These are phyloP conservation scores for Phalacrocorax aristotelis DNA, from an alignment of 2,113 vertebrate genomes.

Conservation along the genomic window DNA sequence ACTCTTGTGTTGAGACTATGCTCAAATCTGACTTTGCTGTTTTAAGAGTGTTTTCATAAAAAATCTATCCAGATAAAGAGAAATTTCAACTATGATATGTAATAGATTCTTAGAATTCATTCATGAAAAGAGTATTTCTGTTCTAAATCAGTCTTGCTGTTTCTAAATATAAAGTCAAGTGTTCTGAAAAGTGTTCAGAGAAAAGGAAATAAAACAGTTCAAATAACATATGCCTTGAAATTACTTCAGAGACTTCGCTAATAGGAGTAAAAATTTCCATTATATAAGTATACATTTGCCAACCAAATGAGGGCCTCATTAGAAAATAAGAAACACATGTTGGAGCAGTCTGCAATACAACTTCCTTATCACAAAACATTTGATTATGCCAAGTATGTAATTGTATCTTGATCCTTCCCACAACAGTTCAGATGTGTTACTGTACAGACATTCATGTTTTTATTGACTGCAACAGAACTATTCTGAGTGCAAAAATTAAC, in stretches of 20 bases:
- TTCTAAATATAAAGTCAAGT: neutral
- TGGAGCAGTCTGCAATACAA: neutral
- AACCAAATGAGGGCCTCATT: neutral
- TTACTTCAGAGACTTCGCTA: conserved; percentile 10
- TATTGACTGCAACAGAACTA: neutral
- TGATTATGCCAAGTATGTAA: neutral
- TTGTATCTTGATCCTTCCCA: neutral
- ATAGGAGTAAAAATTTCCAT: neutral
- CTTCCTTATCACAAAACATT: neutral
- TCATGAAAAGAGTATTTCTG: neutral
- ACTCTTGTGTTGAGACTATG: neutral
- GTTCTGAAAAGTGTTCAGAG: conserved; percentile 10
- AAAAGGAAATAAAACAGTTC: conserved; percentile 3
- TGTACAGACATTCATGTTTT: neutral
- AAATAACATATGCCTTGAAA: neutral
- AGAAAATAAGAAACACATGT: neutral
- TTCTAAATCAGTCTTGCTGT: neutral
- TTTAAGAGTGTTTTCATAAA: neutral
- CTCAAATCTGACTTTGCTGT: neutral
- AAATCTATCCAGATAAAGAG: neutral
- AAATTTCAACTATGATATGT: neutral
- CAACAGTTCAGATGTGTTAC: neutral
- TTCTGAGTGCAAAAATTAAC: neutral
- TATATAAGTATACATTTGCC: neutral
- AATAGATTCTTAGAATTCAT: neutral